Percentiles rank a stretch among this genome's conserved stretches.
phyloP scores from a whole-genome alignment of 2,797 vertebrate genomes.

The Accipiter badius region DNA sequence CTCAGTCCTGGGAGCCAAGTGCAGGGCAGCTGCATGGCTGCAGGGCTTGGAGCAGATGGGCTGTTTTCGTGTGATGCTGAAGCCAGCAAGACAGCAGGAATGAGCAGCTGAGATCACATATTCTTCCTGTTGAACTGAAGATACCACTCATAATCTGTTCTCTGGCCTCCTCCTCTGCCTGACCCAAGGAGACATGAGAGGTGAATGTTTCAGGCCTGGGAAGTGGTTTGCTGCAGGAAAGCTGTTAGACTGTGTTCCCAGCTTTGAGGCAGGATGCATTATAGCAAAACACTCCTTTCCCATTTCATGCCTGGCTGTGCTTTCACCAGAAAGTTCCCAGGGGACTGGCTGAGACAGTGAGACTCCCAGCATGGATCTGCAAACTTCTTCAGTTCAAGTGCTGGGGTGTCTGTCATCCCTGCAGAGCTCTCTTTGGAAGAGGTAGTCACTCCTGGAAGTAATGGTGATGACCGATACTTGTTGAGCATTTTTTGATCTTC shows the following conservation, averaged over 20 bases:
- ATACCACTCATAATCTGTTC: not conserved
- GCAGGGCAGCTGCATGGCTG: not conserved
- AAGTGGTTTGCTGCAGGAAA: not conserved
- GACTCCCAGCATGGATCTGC: not conserved
- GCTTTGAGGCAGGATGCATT: not conserved
- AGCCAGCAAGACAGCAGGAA: not conserved
- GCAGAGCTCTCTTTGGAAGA: not conserved
- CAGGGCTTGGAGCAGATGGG: conserved; percentile 40
- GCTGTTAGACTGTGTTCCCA: not conserved
- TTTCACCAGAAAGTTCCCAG: not conserved
- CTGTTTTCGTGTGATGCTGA: not conserved
- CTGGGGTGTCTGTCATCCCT: not conserved
- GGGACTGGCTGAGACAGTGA: not conserved
- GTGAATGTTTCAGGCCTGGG: not conserved
- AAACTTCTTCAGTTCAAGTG: not conserved
- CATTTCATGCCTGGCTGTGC: not conserved
- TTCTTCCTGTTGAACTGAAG: conserved; percentile 25
- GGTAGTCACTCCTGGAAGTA: not conserved
- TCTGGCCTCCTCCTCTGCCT: not conserved
- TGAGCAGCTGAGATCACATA: conserved; percentile 34
- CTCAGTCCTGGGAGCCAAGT: not conserved
- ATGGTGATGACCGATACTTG: not conserved
- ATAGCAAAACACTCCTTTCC: not conserved
- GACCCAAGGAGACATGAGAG: not conserved
- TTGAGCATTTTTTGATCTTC: not conserved